Base-by-base conservation (phyloP, 1,140 invertebrate species). In the Phenacoccus solenopsis region DNA sequence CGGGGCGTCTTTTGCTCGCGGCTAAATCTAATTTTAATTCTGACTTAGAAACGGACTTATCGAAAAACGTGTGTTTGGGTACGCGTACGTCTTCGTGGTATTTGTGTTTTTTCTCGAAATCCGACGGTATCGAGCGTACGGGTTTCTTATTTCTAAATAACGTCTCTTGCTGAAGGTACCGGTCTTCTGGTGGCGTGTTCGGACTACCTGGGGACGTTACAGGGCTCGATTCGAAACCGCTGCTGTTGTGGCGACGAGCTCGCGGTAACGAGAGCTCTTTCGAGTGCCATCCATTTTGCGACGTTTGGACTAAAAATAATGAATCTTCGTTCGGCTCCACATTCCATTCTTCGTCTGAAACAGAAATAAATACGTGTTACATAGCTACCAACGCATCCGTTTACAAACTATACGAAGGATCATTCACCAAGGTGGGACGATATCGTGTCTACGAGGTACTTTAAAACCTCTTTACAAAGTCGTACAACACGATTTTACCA, bases 301-400 rank as follows among this genome's bases (percentile, higher is more conserved):
- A 4, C 1, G 76, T 73, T 32, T 76, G 73, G 13, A 75, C 75
- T 22, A 76, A 70, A 71, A 76, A 76, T 67, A 77, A 71, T 0
- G 76, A 69, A 57, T 74, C 74, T 69, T 78, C 76, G 5, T 74
- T 71, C 13, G 76, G 70, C 35, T 76, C 76, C 32, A 70, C 73
- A 69, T 74, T 77, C 77, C 77, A 77, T 25, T 79, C 78, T 69
- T 79, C 78, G 72, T 79, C 78, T 79, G 73, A 13, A 77, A 77
- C 49, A 72, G 61, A 68, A 72, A 59, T 59, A 71, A n/a, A n/a
- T n/a, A n/a, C n/a, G n/a, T n/a, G n/a, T n/a, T n/a, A n/a, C n/a
- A n/a, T n/a, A n/a, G n/a, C n/a, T n/a, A n/a, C n/a, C n/a, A n/a
- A n/a, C n/a, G n/a, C n/a, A n/a, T n/a, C n/a, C n/a, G n/a, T n/a